These are phyloP conservation scores for Triplophysa dalaica DNA, from an alignment of 2,113 vertebrate genomes.

Conservation along the genomic window DNA sequence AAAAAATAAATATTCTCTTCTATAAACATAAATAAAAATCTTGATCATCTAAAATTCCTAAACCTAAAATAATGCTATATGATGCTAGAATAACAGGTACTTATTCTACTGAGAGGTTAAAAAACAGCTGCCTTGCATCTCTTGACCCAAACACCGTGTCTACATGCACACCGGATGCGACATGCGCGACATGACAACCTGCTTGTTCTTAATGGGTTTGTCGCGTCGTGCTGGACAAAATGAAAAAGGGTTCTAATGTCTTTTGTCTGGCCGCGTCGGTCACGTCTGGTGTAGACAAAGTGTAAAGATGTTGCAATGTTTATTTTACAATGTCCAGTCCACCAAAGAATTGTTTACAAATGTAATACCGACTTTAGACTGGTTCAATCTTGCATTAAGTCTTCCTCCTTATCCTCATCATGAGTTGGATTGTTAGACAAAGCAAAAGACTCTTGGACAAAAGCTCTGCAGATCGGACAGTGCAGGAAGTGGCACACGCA, in stretches of 20 bases:
- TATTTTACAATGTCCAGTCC: background rate
- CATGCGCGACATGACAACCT: too few species aligned
- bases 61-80: background rate
- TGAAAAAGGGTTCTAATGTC: too few species aligned
- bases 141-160: background rate
- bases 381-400: constrained; percentile 2
- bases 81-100: background rate
- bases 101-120: background rate
- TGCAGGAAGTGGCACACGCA: constrained; percentile 85
- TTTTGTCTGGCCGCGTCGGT: too few species aligned
- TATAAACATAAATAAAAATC: background rate
- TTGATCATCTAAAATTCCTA: background rate
- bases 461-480: constrained; percentile 93
- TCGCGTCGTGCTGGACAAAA: too few species aligned
- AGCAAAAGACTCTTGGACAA: constrained; percentile 86
- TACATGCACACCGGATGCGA: too few species aligned
- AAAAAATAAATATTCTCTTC: constrained; percentile 13
- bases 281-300: too few species aligned
- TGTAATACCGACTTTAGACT: background rate
- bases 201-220: too few species aligned
- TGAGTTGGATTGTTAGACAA: constrained; percentile 57
- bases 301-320: background rate
- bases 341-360: background rate
- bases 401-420: constrained; percentile 10
- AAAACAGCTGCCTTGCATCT: constrained; percentile 28